These are phyloP conservation scores for Coendou prehensilis DNA, from an alignment of 2,797 vertebrate species.

Conservation along the genomic window DNA sequence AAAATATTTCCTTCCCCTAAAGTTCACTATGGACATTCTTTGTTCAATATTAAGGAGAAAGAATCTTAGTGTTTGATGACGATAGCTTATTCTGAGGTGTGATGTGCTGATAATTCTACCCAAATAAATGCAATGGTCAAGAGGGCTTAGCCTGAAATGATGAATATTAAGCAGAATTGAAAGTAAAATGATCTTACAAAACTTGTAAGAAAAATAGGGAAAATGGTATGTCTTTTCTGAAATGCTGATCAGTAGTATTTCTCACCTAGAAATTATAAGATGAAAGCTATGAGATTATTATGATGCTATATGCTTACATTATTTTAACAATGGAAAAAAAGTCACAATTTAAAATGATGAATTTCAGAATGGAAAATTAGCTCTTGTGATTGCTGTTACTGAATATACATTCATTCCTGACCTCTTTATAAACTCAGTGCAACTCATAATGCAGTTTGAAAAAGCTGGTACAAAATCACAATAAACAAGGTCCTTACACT, in stretches of 20 bases:
- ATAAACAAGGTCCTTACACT: constrained; percentile 92
- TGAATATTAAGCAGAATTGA: background rate
- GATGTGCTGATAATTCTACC: background rate
- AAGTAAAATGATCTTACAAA: background rate
- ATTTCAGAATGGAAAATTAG: constrained; percentile 23
- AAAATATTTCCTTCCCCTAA: background rate
- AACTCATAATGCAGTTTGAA: background rate
- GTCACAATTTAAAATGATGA: background rate
- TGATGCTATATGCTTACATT: background rate
- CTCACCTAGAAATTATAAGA: background rate
- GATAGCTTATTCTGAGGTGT: background rate
- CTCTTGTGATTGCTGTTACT: background rate
- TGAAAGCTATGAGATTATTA: background rate
- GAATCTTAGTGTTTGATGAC: background rate
- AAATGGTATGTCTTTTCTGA: background rate
- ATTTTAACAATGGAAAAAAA: background rate
- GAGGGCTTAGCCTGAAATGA: background rate
- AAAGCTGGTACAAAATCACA: background rate
- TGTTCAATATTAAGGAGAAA: background rate
- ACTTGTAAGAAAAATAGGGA: background rate
- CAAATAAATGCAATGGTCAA: background rate
- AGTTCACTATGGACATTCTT: background rate
- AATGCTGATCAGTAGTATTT: background rate
- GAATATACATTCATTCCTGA: background rate
- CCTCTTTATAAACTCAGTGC: background rate